Conservation (phyloP, 2,888 invertebrate species). For the Spilarctia lutea region DNA sequence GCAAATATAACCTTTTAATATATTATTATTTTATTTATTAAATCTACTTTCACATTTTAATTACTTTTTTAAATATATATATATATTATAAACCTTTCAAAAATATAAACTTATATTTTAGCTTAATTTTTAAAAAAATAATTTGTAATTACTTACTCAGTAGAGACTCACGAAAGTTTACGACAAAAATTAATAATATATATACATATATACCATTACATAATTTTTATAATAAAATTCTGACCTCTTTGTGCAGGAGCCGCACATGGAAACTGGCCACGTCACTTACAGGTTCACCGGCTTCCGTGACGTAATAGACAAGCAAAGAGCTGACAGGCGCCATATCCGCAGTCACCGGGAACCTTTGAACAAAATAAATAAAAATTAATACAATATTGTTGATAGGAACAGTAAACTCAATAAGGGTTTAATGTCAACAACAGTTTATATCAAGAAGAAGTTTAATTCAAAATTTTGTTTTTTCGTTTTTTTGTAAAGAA, state of each 20-base stretch:
- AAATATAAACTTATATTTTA: no score
- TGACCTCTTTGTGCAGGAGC: slow-evolving; percentile 87
- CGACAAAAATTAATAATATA: neutral
- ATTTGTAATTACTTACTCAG: no score
- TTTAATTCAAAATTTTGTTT: no score
- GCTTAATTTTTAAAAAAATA: no score
- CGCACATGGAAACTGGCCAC: slow-evolving; percentile 89
- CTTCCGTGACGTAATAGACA: slow-evolving; percentile 89
- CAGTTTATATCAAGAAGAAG: no score
- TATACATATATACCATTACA: neutral
- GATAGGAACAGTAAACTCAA: neutral
- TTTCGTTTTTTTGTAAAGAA: no score
- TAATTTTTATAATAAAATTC: slow-evolving; percentile 17
- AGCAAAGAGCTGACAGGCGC: slow-evolving; percentile 89
- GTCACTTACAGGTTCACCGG: slow-evolving; percentile 89
- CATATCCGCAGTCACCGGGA: slow-evolving; percentile 89
- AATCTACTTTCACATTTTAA: no score
- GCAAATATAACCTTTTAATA: no score
- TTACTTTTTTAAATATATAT: no score
- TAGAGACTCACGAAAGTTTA: neutral
- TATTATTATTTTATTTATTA: no score
- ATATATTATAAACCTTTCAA: no score
- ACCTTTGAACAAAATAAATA: slow-evolving; percentile 74
- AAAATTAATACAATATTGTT: neutral
- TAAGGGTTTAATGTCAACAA: neutral